These are phyloP conservation scores for Allygus modestus DNA, from an alignment of 2,888 invertebrate species.

Conservation along the genomic window DNA sequence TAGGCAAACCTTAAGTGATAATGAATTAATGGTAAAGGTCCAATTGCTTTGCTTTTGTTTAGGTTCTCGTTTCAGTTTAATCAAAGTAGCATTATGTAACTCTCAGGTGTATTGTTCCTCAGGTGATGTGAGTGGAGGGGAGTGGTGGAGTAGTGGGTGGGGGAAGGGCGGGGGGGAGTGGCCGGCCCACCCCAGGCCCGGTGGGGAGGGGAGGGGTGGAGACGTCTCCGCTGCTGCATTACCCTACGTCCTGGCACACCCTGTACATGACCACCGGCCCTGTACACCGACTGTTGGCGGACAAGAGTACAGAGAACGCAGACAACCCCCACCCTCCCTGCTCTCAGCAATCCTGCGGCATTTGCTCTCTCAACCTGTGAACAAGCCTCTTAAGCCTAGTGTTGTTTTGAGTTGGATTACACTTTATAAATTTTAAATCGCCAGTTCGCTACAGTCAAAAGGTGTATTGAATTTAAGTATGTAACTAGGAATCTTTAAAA, in stretches of 20 bases:
- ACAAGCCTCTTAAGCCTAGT: background rate
- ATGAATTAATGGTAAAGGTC: too few relatives aligned
- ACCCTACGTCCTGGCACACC: slow-evolving; percentile 68
- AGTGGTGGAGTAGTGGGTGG: slow-evolving; percentile 71
- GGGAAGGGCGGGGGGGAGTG: slow-evolving; percentile 66
- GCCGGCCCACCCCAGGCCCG: slow-evolving; percentile 60
- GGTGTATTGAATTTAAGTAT: background rate
- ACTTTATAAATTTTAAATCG: too few relatives aligned
- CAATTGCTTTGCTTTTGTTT: too few relatives aligned
- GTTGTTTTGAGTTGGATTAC: slow-evolving; percentile 27
- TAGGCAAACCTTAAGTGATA: too few relatives aligned
- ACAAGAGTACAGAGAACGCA: slow-evolving; percentile 62
- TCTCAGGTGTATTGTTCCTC: background rate
- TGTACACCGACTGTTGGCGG: slow-evolving; percentile 69
- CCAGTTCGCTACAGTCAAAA: background rate
- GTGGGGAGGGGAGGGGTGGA: slow-evolving; percentile 60
- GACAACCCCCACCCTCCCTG: slow-evolving; percentile 67
- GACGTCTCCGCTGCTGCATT: slow-evolving; percentile 64
- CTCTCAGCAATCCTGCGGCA: slow-evolving; percentile 70
- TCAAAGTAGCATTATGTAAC: too few relatives aligned
- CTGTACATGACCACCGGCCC: slow-evolving; percentile 70
- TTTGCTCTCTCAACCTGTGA: slow-evolving; percentile 71
- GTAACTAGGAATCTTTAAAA: too few relatives aligned
- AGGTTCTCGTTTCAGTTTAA: too few relatives aligned
- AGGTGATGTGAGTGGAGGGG: slow-evolving; percentile 78